Conservation (phyloP, 2,113 vertebrate species). For the Phocoena sinus region DNA sequence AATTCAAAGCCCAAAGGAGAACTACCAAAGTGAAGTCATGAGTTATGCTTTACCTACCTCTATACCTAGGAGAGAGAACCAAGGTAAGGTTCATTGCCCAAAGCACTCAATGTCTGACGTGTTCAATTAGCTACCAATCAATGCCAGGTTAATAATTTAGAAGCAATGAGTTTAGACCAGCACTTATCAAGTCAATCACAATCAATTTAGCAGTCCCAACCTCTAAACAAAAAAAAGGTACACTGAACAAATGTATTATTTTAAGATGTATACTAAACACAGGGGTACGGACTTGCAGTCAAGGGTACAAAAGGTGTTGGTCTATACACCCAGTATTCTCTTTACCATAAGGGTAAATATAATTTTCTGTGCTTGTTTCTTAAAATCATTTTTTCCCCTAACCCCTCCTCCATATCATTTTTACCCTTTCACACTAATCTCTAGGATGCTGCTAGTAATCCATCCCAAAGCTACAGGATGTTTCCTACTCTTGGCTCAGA, state of each 20-base stretch:
- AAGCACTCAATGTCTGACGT: neutral
- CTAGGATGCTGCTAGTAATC: neutral
- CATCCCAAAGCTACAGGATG: neutral
- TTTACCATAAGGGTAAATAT: neutral
- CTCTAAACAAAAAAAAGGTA: neutral
- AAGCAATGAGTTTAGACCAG: neutral
- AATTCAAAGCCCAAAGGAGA: neutral
- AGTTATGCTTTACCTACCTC: neutral
- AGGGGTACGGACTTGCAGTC: rapidly evolving
- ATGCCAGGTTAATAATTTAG: neutral
- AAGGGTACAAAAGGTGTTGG: neutral
- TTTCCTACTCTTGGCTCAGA: conserved; percentile 10
- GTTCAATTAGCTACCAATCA: neutral
- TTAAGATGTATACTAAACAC: neutral
- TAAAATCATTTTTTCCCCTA: neutral
- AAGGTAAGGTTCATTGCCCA: neutral
- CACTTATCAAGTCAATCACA: neutral
- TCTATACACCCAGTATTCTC: neutral
- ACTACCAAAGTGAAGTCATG: neutral
- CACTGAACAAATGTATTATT: neutral
- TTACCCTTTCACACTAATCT: neutral
- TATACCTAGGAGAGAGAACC: neutral
- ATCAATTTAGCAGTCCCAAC: neutral
- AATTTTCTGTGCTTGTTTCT: neutral
- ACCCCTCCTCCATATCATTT: neutral